Percentiles rank a stretch among this genome's conserved stretches.
These are phyloP conservation scores for Micromys minutus DNA, from an alignment of 2,113 vertebrate genomes.

Conservation along the genomic window DNA sequence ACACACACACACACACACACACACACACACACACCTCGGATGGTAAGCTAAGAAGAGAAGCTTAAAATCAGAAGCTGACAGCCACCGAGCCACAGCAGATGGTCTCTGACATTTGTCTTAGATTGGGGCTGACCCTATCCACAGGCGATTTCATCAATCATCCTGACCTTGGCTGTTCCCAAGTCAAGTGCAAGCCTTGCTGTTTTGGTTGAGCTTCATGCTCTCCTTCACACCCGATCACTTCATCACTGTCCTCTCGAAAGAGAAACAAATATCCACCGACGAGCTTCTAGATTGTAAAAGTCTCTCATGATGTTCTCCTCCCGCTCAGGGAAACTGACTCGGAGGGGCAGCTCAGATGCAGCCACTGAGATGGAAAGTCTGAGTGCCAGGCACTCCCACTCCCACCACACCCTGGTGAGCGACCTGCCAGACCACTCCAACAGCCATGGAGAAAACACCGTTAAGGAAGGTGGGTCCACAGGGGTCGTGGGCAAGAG, in stretches of 20 bases:
- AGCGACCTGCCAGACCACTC: slow-evolving; percentile 95
- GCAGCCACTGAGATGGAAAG: slow-evolving; percentile 95
- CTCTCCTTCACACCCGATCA: neutral
- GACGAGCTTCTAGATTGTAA: neutral
- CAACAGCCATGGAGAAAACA: slow-evolving; percentile 97
- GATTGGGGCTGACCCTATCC: slow-evolving; percentile 29
- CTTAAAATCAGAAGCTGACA: slow-evolving; percentile 48
- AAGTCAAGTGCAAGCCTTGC: neutral
- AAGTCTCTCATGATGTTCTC: slow-evolving; percentile 9
- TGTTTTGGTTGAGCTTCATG: neutral
- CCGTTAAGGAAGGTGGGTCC: slow-evolving; percentile 92
- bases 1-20: neutral
- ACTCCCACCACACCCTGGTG: slow-evolving; percentile 95
- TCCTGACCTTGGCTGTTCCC: neutral
- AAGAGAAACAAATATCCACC: neutral
- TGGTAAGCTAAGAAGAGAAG: neutral
- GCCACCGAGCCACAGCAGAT: neutral
- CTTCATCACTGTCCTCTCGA: neutral
- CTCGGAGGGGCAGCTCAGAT: slow-evolving; percentile 95
- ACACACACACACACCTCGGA: neutral
- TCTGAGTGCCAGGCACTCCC: slow-evolving; percentile 93
- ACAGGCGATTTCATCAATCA: slow-evolving; percentile 28
- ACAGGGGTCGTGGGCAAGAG: neutral
- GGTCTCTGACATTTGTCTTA: slow-evolving; percentile 57
- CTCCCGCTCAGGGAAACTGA: slow-evolving; percentile 91